Conservation (phyloP, 2,797 vertebrate species). For the Malacoraja senta region DNA sequence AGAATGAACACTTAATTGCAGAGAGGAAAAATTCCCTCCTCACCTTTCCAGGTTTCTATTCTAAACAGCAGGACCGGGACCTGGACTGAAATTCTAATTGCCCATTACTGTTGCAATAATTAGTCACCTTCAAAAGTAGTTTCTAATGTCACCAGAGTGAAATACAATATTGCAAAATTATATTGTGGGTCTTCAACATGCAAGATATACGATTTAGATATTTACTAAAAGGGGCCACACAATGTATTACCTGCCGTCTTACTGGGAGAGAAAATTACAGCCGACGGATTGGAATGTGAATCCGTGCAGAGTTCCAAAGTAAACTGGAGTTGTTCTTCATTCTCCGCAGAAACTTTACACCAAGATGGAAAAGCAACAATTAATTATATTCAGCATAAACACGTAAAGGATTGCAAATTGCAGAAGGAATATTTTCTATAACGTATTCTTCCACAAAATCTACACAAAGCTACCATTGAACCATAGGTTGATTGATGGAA, state of each 20-base stretch:
- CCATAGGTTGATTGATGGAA: background rate
- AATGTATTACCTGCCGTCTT: slow-evolving; percentile 54
- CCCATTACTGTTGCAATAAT: background rate
- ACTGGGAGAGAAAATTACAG: slow-evolving; percentile 64
- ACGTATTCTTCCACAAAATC: background rate
- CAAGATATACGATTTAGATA: background rate
- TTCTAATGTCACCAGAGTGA: slow-evolving; percentile 42
- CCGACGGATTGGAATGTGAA: slow-evolving; percentile 60
- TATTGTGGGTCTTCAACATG: background rate
- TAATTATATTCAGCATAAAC: background rate
- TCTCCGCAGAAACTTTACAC: slow-evolving; percentile 68
- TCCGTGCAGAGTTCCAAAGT: slow-evolving; percentile 83
- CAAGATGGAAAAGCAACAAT: slow-evolving; percentile 8
- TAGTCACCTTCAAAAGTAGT: background rate
- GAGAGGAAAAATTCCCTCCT: background rate
- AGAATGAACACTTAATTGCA: background rate
- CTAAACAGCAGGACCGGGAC: background rate
- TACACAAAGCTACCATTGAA: background rate
- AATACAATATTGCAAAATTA: slow-evolving; percentile 42
- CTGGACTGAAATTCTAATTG: background rate
- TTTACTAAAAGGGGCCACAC: slow-evolving; percentile 44
- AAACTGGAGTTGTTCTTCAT: slow-evolving; percentile 91
- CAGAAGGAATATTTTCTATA: too few relatives aligned
- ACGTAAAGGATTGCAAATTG: too few relatives aligned
- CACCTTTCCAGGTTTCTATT: background rate